These are phyloP conservation scores for Aphelocoma californica DNA, from an alignment of 2,797 vertebrate genomes.

Conservation along the genomic window DNA sequence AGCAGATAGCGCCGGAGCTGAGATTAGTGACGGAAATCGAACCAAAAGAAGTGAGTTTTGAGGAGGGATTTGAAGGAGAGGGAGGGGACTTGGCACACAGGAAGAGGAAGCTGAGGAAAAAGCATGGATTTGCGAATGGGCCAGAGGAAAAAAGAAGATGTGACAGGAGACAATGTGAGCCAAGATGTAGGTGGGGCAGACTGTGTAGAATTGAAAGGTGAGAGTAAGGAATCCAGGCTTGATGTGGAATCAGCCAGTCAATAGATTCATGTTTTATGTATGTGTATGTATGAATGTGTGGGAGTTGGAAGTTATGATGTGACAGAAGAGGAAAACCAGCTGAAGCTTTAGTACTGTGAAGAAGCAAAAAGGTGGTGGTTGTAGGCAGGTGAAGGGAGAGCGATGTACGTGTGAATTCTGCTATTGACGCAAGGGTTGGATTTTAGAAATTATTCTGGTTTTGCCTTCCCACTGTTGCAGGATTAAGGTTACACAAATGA, in stretches of 20 bases:
- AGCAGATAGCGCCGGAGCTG: slow-evolving; percentile 74
- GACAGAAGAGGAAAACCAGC: background rate
- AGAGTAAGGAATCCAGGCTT: slow-evolving; percentile 32
- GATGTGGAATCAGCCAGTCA: slow-evolving; percentile 5
- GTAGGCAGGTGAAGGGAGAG: slow-evolving; percentile 5
- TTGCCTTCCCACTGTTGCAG: background rate
- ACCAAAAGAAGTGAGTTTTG: slow-evolving; percentile 75
- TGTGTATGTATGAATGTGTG: slow-evolving; percentile 19
- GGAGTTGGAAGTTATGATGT: background rate
- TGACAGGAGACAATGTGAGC: slow-evolving; percentile 51
- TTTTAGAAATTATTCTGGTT: background rate
- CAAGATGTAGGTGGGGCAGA: slow-evolving; percentile 57
- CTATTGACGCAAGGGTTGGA: background rate
- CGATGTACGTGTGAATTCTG: background rate
- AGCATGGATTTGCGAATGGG: slow-evolving; percentile 34
- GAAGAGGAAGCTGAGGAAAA: slow-evolving; percentile 68
- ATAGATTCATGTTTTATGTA: background rate
- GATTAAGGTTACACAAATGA: background rate
- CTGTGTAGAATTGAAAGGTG: slow-evolving; percentile 44
- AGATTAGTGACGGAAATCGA: slow-evolving; percentile 76
- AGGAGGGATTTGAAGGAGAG: slow-evolving; percentile 73
- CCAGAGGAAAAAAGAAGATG: slow-evolving; percentile 46
- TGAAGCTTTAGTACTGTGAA: background rate
- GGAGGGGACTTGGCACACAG: slow-evolving; percentile 68
- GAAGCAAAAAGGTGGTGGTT: background rate